Evolutionary conservation across 2,797 vertebrate species (phyloP), one percentile per base, ranked within the genome.

Genomic region (Pachyuromys duprasi): DNA sequence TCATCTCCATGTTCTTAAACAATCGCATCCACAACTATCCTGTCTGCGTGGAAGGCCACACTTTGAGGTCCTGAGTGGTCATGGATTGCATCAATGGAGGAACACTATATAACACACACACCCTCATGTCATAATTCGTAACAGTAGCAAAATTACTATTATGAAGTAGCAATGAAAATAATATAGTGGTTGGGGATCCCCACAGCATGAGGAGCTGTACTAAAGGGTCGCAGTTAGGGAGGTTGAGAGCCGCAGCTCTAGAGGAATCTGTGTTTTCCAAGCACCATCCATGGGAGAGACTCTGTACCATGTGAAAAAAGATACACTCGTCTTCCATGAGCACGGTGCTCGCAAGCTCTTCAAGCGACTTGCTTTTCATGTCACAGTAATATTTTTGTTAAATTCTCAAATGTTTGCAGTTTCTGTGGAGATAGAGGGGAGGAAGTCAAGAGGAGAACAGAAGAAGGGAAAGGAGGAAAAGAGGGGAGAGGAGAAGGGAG

Each of bases 281-380:
- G 49, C 31, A 2, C 72, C 36, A 3, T 60, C 42, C 39, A 69
- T 62, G 11, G 78, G 83, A 97, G 70, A 92, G 70, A 96, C 97
- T 74, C 76, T 49, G 36, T 84, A 86, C 88, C 33, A 36, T 3
- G 80, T 55, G 83, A 90, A 95, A 95, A 90, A 24, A 86, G 72
- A 11, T 2, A 55, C 90, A 49, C 87, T 96, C 94, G 45, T 96
- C 96, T 96, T 95, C 97, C 78, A 95, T 96, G 96, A 93, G 86
- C 83, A 13, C n/a, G 8, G n/a, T n/a, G 60, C 80, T 95, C 86
- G 86, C 39, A 72, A 45, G 57, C 89, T 93, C 86, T 5, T n/a
- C 89, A 69, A 97, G 92, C 87, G n/a, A 0, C 96, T 67, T 83
- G 80, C 96, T 84, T 95, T 98, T 97, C 92, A 80, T 60, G 87